A percentile compares a stretch with the other conserved stretches of the same genome.
Conservation (phyloP, 2,113 vertebrate species). For the Xiphophorus hellerii region DNA sequence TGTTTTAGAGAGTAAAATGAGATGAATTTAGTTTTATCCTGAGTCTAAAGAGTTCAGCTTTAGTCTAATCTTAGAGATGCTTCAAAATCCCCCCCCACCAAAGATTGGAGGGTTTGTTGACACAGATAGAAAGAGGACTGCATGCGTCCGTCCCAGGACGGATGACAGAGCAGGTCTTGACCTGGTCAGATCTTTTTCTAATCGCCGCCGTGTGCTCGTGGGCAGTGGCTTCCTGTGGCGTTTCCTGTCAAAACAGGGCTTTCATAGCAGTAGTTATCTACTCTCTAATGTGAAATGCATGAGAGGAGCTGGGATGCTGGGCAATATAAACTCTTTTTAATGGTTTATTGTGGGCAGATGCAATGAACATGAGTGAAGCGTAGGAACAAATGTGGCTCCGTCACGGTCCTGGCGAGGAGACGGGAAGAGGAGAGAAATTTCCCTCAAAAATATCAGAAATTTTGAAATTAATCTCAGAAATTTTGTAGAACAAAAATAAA, state of each 20-base stretch:
- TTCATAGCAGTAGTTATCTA: conserved; percentile 14
- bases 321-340: conserved; percentile 31
- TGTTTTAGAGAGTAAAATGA: neutral
- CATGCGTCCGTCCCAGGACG: conserved; percentile 35
- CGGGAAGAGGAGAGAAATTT: too few species aligned
- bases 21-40: neutral
- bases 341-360: conserved; percentile 33
- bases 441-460: too few species aligned
- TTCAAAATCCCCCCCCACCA: conserved; percentile 21
- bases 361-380: conserved; percentile 22
- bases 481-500: too few species aligned
- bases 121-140: conserved; percentile 18
- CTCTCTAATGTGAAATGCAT: conserved; percentile 24
- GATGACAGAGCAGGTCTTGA: conserved; percentile 10
- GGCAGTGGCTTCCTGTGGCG: conserved; percentile 66
- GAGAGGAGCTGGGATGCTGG: neutral
- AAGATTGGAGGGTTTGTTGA: neutral
- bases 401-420: too few species aligned
- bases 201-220: conserved; percentile 33
- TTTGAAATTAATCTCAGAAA: too few species aligned
- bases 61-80: neutral
- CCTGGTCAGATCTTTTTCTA: conserved; percentile 33
- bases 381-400: neutral
- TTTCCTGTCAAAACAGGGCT: conserved; percentile 51
- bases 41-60: too few species aligned